These are phyloP conservation scores for Amphimallon solstitiale DNA, from an alignment of 2,888 invertebrate species.

Conservation along the genomic window DNA sequence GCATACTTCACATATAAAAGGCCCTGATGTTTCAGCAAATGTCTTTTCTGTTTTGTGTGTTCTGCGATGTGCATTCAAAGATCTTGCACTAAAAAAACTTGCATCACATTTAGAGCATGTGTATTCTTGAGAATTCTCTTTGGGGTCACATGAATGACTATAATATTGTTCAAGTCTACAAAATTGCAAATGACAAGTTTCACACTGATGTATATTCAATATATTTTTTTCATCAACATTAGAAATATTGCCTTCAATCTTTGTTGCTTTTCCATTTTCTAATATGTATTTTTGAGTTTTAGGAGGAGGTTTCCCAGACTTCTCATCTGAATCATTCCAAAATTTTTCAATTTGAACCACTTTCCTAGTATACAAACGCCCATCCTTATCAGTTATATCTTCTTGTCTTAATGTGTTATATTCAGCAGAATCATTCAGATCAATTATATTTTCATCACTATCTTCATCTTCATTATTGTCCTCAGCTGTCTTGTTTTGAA, in stretches of 20 bases:
- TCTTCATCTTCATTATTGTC: constrained; percentile 38
- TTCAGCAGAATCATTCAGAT: constrained; percentile 39
- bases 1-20: constrained; percentile 72
- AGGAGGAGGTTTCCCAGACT: constrained; percentile 50
- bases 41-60: constrained; percentile 63
- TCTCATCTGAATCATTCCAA: constrained; percentile 62
- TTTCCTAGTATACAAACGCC: constrained; percentile 65
- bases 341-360: constrained; percentile 71
- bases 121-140: constrained; percentile 53
- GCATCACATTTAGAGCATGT: constrained; percentile 65
- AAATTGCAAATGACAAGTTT: constrained; percentile 64
- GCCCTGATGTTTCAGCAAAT: constrained; percentile 48
- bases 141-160: constrained; percentile 61
- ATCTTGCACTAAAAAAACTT: constrained; percentile 66
- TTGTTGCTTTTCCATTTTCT: constrained; percentile 50
- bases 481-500: constrained; percentile 29
- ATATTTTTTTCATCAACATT: constrained; percentile 42
- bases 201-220: constrained; percentile 62
- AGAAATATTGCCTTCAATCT: constrained; percentile 47
- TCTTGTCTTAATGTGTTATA: constrained; percentile 63
- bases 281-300: constrained; percentile 51
- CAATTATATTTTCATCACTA: constrained; percentile 17
- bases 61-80: constrained; percentile 71
- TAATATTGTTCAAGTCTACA: constrained; percentile 62
- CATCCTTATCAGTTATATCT: constrained; percentile 65